Base-by-base conservation (phyloP, 2,888 invertebrate species). In the Sclerodermus sp. region DNA sequence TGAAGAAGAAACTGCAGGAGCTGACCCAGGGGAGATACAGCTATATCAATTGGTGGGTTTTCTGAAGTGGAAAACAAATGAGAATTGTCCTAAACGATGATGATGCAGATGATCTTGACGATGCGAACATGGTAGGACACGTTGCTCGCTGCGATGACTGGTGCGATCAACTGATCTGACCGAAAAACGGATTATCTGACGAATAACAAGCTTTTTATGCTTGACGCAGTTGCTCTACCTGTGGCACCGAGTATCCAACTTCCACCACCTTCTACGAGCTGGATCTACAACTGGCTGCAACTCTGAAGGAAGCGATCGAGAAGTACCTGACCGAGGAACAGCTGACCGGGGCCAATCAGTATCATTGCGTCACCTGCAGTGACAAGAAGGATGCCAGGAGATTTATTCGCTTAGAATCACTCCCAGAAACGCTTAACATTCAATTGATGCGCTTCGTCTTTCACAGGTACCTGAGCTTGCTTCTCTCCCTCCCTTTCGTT, bases 391-490 rank as follows among this genome's bases (percentile, higher is more conserved):
- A 85, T 70, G 85, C 85, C 0, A 79, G 77, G 1, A 73, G 85
- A 38, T 79, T 80, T 51, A 85, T 84, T 53, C 77, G 81, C 45
- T 72, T 86, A 41, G 74, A 79, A 38, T 71, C 74, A 1, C 78
- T 86, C 18, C 86, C 86, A 4, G 82, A 83, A 9, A 82, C 84
- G 1, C 73, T 86, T 8, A 85, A 85, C 68, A 78, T 86, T 47
- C 85, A 86, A 59, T 76, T 86, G 5, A 77, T 85, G 55, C 76
- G 86, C 53, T 86, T 85, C 73, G 83, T 85, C 1, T 86, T 83
- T 69, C 84, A 85, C 67, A 79, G 83, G 82, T 84, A 76, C 64
- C n/a, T n/a, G n/a, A n/a, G n/a, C n/a, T 30, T 34, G 36, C 32
- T 39, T 16, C 6, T 34, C 16, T 36, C 34, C 15, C n/a, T 30